A percentile compares a stretch with the other conserved stretches of the same genome.
Conservation (phyloP, 2,797 vertebrate species). For the Tachyglossus aculeatus region DNA sequence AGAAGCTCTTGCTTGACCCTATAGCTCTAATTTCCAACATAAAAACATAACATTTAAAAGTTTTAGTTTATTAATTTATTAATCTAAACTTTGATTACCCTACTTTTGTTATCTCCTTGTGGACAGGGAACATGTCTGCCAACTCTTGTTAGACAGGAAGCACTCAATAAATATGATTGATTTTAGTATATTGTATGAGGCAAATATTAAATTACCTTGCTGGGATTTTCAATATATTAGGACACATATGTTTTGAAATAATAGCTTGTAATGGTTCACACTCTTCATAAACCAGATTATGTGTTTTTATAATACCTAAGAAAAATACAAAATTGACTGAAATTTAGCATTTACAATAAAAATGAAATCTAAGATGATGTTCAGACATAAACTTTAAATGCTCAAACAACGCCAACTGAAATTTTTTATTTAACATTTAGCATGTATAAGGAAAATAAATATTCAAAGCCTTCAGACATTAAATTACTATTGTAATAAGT, state of each 20-base stretch:
- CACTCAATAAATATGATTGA: neutral
- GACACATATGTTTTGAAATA: conserved; percentile 83
- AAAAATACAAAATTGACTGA: conserved; percentile 34
- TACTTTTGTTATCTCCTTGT: no score
- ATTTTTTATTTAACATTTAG: neutral
- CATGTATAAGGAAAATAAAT: neutral
- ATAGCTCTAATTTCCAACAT: neutral
- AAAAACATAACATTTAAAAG: neutral
- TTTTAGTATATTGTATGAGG: no score
- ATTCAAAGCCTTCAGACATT: no score
- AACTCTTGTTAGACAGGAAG: no score
- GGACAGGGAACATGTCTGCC: no score
- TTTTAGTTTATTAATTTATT: neutral
- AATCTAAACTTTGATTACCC: no score
- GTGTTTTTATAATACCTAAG: conserved; percentile 90
- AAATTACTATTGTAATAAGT: no score
- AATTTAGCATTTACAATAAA: conserved; percentile 36
- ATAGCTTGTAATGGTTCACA: conserved; percentile 87
- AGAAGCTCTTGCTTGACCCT: neutral
- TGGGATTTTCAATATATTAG: conserved; percentile 84
- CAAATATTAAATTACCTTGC: conserved; percentile 85
- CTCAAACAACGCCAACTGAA: neutral
- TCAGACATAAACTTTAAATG: neutral
- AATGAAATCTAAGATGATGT: neutral
- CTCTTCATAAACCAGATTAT: conserved; percentile 87